A percentile compares a stretch with the other conserved stretches of the same genome.
Conservation (phyloP, 2,797 vertebrate species). For the Loriculus beryllinus region DNA sequence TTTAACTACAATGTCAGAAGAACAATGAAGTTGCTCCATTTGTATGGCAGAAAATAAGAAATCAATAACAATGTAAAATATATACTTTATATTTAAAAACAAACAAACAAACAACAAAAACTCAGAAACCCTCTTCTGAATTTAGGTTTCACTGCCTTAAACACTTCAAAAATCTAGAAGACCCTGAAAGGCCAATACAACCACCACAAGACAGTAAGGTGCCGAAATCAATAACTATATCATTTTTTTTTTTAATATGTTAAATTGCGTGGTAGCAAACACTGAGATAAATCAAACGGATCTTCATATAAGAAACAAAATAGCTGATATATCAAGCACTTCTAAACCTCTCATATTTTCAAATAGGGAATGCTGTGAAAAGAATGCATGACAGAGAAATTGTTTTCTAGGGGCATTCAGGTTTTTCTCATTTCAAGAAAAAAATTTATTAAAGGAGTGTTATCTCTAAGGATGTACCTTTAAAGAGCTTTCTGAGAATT, state of each 20-base stretch:
- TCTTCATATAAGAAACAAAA: neutral
- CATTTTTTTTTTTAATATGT: neutral
- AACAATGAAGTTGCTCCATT: neutral
- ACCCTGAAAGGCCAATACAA: neutral
- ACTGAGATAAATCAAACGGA: neutral
- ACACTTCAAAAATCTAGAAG: neutral
- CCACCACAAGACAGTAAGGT: neutral
- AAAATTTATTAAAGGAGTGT: neutral
- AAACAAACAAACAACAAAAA: neutral
- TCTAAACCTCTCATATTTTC: neutral
- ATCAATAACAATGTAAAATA: neutral
- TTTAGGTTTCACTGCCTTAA: neutral
- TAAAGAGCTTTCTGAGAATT: neutral
- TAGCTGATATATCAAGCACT: neutral
- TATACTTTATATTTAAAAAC: neutral
- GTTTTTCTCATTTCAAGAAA: neutral
- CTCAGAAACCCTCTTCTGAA: neutral
- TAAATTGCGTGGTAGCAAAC: neutral
- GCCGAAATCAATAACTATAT: neutral
- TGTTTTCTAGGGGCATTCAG: neutral
- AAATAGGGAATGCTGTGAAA: neutral
- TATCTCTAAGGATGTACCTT: neutral
- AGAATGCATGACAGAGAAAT: neutral
- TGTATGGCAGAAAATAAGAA: neutral
- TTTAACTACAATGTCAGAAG: neutral